Conservation (phyloP, 2,113 vertebrate species). For the Prochilodus magdalenae region DNA sequence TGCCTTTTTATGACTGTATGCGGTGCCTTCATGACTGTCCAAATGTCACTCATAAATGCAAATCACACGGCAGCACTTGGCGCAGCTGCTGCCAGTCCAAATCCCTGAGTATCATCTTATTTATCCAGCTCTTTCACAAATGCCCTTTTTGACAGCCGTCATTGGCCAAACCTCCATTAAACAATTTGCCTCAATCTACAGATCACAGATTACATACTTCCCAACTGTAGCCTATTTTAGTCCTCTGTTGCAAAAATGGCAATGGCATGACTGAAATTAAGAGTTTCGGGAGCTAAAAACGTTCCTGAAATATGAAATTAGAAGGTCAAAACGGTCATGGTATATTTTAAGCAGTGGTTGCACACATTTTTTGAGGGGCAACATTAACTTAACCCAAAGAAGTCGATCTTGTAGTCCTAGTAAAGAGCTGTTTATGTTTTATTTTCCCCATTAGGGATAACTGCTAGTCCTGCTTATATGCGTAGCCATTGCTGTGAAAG, state of each 20-base stretch:
- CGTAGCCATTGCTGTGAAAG: too few relatives aligned
- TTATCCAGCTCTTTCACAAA: neutral
- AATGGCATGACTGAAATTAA: slow-evolving; percentile 4
- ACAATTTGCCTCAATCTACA: slow-evolving; percentile 25
- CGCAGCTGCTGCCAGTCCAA: neutral
- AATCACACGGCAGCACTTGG: slow-evolving; percentile 22
- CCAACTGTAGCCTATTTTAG: slow-evolving; percentile 32
- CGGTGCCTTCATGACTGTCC: neutral
- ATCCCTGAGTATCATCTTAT: neutral
- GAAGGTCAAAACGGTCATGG: neutral
- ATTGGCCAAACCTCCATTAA: slow-evolving; percentile 13
- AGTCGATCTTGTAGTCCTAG: too few relatives aligned
- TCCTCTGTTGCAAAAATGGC: neutral
- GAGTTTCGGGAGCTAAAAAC: neutral
- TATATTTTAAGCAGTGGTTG: neutral
- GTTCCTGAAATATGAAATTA: neutral
- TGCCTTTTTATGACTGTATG: neutral
- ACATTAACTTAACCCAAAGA: too few relatives aligned
- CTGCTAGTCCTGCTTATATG: too few relatives aligned
- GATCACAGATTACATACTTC: slow-evolving; percentile 28
- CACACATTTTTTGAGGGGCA: too few relatives aligned
- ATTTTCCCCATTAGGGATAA: too few relatives aligned
- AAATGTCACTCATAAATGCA: slow-evolving; percentile 11
- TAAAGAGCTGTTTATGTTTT: too few relatives aligned
- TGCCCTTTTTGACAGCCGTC: neutral